Percentiles rank a stretch among this genome's conserved stretches.
phyloP scores from a whole-genome alignment of 1,140 invertebrate species.

The Conus betulinus region DNA sequence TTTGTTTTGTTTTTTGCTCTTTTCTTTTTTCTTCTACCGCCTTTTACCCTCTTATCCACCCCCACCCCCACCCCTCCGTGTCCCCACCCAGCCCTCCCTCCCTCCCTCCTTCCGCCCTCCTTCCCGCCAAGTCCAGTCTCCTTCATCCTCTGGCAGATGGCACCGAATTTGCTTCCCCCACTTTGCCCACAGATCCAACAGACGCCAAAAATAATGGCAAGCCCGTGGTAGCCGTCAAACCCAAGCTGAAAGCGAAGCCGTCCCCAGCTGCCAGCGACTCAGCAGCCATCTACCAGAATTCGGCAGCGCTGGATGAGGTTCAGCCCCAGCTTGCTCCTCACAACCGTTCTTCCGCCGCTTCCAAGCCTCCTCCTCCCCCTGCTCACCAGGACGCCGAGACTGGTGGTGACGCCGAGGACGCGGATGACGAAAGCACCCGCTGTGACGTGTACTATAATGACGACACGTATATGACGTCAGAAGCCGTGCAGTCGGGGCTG shows the following conservation, averaged over 20 bases:
- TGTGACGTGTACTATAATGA: slow-evolving; percentile 25
- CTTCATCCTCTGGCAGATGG: background rate
- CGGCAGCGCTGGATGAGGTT: background rate
- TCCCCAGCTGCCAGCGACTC: background rate
- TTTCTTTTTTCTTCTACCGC: no score
- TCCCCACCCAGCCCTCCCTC: background rate
- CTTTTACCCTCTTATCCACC: no score
- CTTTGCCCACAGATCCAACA: no score
- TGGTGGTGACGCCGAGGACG: background rate
- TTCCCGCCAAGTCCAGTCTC: background rate
- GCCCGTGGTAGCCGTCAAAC: no score
- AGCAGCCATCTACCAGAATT: background rate
- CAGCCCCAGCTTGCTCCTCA: background rate
- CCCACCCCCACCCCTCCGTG: background rate
- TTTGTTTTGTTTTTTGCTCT: no score
- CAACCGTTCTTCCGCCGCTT: background rate
- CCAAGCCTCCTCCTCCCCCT: background rate
- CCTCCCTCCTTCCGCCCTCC: background rate
- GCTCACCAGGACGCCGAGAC: background rate
- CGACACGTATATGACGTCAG: slow-evolving; percentile 19
- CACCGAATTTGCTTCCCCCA: no score
- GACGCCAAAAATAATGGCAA: background rate
- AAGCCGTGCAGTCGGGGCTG: background rate
- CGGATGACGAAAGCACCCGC: background rate
- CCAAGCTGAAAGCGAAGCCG: background rate